Evolutionary conservation across 23 tunicate genomes (phyloP).

Genomic region (Phallusia fumigata): DNA sequence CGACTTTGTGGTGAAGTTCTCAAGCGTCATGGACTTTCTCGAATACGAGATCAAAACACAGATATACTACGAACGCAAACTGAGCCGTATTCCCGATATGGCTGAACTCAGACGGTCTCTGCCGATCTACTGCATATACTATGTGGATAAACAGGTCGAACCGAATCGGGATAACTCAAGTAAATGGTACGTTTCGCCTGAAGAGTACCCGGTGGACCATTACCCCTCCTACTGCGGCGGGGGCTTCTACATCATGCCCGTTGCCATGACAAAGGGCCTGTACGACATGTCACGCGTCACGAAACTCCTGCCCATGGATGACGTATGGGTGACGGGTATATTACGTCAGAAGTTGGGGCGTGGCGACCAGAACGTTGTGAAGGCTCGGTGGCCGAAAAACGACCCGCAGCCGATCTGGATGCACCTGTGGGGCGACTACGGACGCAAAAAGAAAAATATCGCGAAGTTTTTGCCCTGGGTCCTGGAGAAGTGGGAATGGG

Average conservation of each 20-base stretch:
- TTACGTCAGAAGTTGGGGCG: slow-evolving; percentile 52
- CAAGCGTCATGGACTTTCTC: slow-evolving; percentile 35
- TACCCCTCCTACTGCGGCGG: slow-evolving; percentile 90
- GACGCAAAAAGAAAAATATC: not conserved
- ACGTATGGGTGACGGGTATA: slow-evolving; percentile 88
- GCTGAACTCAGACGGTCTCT: not conserved
- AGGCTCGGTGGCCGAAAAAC: slow-evolving; percentile 35
- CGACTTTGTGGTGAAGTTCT: slow-evolving; percentile 58
- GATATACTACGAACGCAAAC: slow-evolving; percentile 11
- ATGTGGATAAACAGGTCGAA: slow-evolving; percentile 28
- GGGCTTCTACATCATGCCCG: slow-evolving; percentile 81
- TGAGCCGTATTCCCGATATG: not conserved
- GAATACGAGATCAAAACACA: slow-evolving; percentile 36
- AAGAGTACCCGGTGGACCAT: slow-evolving; percentile 38
- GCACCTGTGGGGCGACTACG: slow-evolving; percentile 8
- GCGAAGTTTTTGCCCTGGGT: slow-evolving; percentile 4
- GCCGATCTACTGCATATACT: slow-evolving; percentile 51
- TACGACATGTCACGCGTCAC: slow-evolving; percentile 43
- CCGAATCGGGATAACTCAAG: slow-evolving; percentile 47
- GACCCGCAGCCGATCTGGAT: slow-evolving; percentile 13
- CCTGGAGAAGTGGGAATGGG: slow-evolving; percentile 2
- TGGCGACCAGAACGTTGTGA: slow-evolving; percentile 48
- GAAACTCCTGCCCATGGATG: slow-evolving; percentile 44
- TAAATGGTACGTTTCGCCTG: slow-evolving; percentile 32
- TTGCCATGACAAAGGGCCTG: slow-evolving; percentile 47